A percentile compares a stretch with the other conserved stretches of the same genome.
Conservation (phyloP, 2,113 vertebrate species). For the Drymodes brunneopygia region DNA sequence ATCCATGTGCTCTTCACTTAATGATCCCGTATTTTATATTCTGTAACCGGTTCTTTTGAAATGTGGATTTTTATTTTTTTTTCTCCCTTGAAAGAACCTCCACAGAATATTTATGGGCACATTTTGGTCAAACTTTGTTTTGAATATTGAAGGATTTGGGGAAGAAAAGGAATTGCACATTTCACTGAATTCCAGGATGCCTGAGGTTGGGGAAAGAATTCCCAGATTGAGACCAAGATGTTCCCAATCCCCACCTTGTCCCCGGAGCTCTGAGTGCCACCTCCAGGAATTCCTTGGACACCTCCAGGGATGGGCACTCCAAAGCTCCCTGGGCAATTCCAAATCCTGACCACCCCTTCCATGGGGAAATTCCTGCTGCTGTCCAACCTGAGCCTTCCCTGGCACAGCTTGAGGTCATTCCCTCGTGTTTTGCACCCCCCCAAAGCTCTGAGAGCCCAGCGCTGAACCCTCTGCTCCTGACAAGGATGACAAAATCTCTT, state of each 20-base stretch:
- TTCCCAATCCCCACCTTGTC: fast-evolving
- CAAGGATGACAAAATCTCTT: neutral
- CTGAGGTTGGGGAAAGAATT: neutral
- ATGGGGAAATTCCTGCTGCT: neutral
- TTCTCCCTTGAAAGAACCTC: neutral
- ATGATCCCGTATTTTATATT: neutral
- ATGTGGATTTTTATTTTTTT: neutral
- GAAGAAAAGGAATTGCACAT: neutral
- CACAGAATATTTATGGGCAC: neutral
- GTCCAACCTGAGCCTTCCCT: neutral
- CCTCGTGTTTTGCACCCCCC: neutral
- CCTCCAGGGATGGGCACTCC: neutral
- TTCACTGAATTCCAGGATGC: neutral
- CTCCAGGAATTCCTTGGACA: neutral
- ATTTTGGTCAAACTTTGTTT: neutral
- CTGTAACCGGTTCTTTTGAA: neutral
- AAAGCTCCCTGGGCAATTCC: neutral
- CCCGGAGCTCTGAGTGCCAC: neutral
- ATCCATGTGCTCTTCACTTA: neutral
- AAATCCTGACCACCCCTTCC: fast-evolving
- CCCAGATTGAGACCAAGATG: fast-evolving
- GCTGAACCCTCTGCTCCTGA: too few species aligned
- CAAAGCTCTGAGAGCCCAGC: neutral
- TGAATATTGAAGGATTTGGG: neutral
- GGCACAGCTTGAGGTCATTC: fast-evolving